phyloP scores from a whole-genome alignment of 2,888 invertebrate species.

The Polyploca ridens region DNA sequence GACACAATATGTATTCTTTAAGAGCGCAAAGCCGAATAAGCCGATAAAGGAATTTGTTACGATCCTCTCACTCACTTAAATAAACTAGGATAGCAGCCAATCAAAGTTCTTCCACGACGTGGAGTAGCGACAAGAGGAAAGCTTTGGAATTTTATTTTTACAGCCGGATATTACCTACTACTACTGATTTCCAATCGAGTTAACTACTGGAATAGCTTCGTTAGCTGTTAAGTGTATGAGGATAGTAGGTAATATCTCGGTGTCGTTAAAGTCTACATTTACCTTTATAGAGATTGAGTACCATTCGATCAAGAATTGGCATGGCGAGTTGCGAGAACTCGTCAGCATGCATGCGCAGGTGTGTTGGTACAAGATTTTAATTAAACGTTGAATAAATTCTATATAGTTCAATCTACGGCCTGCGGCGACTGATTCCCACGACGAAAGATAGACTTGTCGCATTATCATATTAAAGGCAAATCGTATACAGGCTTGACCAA shows the following conservation, averaged over 20 bases:
- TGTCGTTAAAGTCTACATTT: conserved; percentile 54
- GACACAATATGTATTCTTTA: neutral
- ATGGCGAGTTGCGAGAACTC: conserved; percentile 43
- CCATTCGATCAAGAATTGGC: conserved; percentile 48
- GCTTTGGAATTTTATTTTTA: neutral
- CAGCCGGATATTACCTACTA: neutral
- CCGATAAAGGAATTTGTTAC: too few relatives aligned
- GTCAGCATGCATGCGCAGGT: conserved; percentile 40
- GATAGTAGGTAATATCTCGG: conserved; percentile 39
- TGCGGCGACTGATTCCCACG: conserved; percentile 54
- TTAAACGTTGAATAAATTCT: conserved; percentile 42
- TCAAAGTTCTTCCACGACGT: neutral
- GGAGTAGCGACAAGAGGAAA: neutral
- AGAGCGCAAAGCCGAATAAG: neutral
- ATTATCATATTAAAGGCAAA: conserved; percentile 61
- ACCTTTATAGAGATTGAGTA: conserved; percentile 37
- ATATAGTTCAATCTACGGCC: conserved; percentile 37
- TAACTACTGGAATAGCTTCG: conserved; percentile 39
- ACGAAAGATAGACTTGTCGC: conserved; percentile 50
- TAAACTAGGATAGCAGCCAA: neutral
- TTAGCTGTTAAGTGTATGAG: conserved; percentile 39
- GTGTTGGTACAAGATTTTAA: conserved; percentile 43
- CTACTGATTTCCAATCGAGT: conserved; percentile 10
- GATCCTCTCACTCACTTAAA: too few relatives aligned
- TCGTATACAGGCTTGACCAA: conserved; percentile 50